Conservation (phyloP, 2,888 invertebrate species). For the Branchellion lobata region DNA sequence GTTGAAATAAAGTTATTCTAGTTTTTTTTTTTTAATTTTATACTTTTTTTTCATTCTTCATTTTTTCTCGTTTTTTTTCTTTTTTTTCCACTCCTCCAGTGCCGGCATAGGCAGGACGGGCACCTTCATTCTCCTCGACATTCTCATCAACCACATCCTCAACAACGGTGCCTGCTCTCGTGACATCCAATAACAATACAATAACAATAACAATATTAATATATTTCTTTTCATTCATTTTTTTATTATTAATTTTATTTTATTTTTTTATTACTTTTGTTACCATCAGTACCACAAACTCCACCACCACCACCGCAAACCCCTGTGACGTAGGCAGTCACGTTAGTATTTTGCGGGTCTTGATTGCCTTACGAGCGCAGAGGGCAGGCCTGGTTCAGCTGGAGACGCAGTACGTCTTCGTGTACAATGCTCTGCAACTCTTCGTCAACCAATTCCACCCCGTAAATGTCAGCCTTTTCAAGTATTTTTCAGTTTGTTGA, state of each 20-base stretch:
- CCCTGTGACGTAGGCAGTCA: too few relatives aligned
- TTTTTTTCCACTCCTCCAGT: too few relatives aligned
- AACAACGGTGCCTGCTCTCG: conserved; percentile 76
- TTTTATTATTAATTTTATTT: too few relatives aligned
- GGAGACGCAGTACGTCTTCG: conserved; percentile 98
- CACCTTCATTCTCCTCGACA: conserved; percentile 97
- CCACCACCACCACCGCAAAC: too few relatives aligned
- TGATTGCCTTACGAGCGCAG: conserved; percentile 93
- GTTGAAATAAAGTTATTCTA: too few relatives aligned
- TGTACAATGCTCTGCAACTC: conserved; percentile 83
- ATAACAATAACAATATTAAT: too few relatives aligned
- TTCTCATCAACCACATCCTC: conserved; percentile 93
- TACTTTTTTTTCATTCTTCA: too few relatives aligned
- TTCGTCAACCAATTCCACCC: conserved; percentile 52
- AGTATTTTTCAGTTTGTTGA: too few relatives aligned
- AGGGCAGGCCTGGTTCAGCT: conserved; percentile 99
- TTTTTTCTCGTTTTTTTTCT: too few relatives aligned
- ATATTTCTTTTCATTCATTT: neutral
- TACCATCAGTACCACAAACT: too few relatives aligned
- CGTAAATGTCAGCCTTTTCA: too few relatives aligned
- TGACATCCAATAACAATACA: neutral
- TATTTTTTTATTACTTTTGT: conserved; percentile 4
- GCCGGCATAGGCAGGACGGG: conserved; percentile 93
- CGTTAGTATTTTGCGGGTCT: conserved; percentile 95
- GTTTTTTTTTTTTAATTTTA: too few relatives aligned